Percentiles rank a stretch among this genome's conserved stretches.
phyloP scores from a whole-genome alignment of 2,113 vertebrate species.

The Phrynosoma platyrhinos region DNA sequence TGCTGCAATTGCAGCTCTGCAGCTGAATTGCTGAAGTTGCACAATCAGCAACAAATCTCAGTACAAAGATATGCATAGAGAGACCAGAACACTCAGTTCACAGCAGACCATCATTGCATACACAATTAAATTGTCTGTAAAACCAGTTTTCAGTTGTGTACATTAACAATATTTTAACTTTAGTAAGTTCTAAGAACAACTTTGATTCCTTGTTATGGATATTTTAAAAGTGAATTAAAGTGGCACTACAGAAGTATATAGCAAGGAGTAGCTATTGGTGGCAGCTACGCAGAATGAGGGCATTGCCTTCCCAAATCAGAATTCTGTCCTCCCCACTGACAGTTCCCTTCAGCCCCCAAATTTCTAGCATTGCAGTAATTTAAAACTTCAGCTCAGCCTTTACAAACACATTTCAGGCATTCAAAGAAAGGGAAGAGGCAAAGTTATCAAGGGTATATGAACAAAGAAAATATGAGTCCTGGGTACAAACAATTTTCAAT shows the following conservation, averaged over 20 bases:
- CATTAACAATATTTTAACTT: not conserved
- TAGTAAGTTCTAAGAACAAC: not conserved
- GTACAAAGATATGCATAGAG: not conserved
- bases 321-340: too few species aligned
- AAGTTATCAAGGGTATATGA: too few species aligned
- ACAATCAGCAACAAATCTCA: not conserved
- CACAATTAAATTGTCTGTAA: not conserved
- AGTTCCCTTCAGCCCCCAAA: too few species aligned
- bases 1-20: accelerated
- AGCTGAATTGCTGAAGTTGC: accelerated
- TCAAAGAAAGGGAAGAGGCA: too few species aligned
- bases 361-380: too few species aligned
- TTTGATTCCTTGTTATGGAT: not conserved
- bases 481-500: too few species aligned
- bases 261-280: too few species aligned
- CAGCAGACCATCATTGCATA: not conserved
- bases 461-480: too few species aligned
- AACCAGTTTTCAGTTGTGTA: not conserved
- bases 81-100: not conserved
- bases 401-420: too few species aligned
- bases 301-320: too few species aligned
- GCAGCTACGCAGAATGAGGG: too few species aligned
- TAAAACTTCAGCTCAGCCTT: too few species aligned
- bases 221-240: not conserved
- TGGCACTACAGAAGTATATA: not conserved